Base-by-base conservation (phyloP, 2,113 vertebrate species). In the Heloderma charlesbogerti region DNA sequence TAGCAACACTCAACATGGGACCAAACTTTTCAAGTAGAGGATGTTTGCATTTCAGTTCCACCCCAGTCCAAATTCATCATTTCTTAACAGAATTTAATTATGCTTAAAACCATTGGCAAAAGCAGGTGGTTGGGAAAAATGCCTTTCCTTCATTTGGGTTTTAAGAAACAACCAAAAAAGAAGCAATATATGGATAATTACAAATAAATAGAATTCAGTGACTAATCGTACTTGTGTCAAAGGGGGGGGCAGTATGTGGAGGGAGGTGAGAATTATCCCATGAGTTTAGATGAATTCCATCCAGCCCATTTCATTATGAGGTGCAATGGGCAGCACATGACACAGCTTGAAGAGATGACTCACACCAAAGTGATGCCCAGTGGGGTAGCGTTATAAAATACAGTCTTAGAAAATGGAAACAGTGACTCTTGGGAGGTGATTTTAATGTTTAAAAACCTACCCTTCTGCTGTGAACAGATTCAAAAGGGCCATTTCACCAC, bases 361-460 rank as follows among this genome's bases (percentile, higher is more conserved):
- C 77, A 86, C 48, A 93, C 40, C 8, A 87, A 63, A 94, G 25
- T 5, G 18, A 3, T 18, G 77, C 13, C 80, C 43, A 71, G 9
- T 6, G 88, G 4, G 87, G 40, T 4, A 67, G 13, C 3, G 77
- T 79, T 88, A 71, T 54, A 57, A 91, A 90, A 18, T 5, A 43
- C 0, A 72, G 86, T 87, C 25, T 27, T 48, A 10, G 31, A 20
- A 84, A 93, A 88, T n/a, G 0, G 69, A 92, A 90, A 77, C 10
- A 69, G 83, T 84, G 83, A 48, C 72, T 91, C 84, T 6, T 1
- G 79, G 27, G 0, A 43, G 27, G 0, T 9, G 29, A 1, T 69
- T 84, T 91, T 89, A 81, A 84, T 78, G 92, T 94, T 34, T 71
- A 80, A 72, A 69, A 15, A 90, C 40, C 45, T 85, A 91, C 0